Evolutionary conservation across 2,888 invertebrate species (phyloP).

Genomic region (Acanthococcus lagerstroemiae): DNA sequence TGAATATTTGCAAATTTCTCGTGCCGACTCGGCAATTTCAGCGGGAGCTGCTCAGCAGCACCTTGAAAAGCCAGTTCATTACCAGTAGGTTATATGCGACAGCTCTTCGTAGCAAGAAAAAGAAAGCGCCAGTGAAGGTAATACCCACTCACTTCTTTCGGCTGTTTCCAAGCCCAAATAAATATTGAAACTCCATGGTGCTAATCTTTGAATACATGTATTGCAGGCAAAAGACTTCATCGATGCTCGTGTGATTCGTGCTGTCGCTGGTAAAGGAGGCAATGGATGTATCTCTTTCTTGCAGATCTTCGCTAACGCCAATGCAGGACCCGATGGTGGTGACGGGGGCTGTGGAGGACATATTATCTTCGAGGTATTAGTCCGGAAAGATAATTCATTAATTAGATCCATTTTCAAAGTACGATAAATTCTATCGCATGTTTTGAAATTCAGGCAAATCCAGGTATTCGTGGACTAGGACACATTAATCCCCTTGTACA

Average conservation of each 20-base stretch:
- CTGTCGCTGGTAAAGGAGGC: slow-evolving; percentile 80
- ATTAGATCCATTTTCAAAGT: background rate
- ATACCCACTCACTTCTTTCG: background rate
- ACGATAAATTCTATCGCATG: too few relatives aligned
- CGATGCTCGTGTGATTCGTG: slow-evolving; percentile 56
- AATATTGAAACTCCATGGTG: background rate
- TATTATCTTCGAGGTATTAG: slow-evolving; percentile 69
- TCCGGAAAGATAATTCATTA: slow-evolving; percentile 1
- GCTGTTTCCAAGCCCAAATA: slow-evolving; percentile 2
- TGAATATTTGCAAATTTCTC: too few relatives aligned
- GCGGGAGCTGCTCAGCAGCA: too few relatives aligned
- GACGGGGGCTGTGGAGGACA: slow-evolving; percentile 96
- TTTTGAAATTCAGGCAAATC: background rate
- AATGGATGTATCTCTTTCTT: slow-evolving; percentile 85
- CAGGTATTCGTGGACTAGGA: slow-evolving; percentile 5
- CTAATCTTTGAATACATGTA: too few relatives aligned
- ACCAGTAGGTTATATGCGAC: too few relatives aligned
- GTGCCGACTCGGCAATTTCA: too few relatives aligned
- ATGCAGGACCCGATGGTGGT: slow-evolving; percentile 90
- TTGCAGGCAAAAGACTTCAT: slow-evolving; percentile 41
- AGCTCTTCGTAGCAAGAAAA: slow-evolving; percentile 23
- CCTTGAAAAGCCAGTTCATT: too few relatives aligned
- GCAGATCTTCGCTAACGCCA: slow-evolving; percentile 68
- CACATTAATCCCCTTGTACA: slow-evolving; percentile 44
- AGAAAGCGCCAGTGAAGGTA: background rate